phyloP scores from a whole-genome alignment of 53 echinoderm and acorn worm species.

The Henricia sp. region DNA sequence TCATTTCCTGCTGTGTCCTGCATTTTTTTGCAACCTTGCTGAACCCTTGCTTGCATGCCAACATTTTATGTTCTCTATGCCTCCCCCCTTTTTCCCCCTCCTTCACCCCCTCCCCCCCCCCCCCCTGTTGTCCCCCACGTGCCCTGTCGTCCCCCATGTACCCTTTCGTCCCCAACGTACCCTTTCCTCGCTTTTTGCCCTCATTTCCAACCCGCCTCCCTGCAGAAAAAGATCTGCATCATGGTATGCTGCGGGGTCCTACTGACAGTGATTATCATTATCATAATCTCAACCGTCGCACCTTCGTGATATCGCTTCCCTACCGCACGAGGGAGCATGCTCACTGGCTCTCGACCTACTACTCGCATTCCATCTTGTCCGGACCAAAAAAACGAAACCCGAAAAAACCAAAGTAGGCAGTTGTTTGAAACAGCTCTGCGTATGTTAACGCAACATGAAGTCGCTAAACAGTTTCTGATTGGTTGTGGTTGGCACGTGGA shows the following conservation, averaged over 20 bases:
- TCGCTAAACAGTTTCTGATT: too few species aligned
- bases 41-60: neutral
- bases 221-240: conserved; percentile 92
- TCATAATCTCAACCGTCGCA: conserved; percentile 69
- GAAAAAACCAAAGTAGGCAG: conserved; percentile 1
- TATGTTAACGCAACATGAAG: too few species aligned
- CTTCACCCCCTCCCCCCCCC: neutral
- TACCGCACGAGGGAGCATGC: conserved; percentile 56
- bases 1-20: neutral
- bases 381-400: conserved; percentile 34
- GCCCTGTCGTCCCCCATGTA: neutral
- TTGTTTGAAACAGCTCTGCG: neutral
- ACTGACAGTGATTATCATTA: conserved; percentile 64
- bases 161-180: neutral
- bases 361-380: conserved; percentile 28
- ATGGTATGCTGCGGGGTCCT: conserved; percentile 84
- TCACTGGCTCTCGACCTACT: too few species aligned
- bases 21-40: neutral
- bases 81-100: neutral
- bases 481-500: too few species aligned
- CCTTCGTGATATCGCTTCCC: conserved; percentile 61
- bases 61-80: neutral
- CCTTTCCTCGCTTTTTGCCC: neutral
- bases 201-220: conserved; percentile 6
- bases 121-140: neutral